Base-by-base conservation (phyloP, 2,888 invertebrate genomes). In the Amaurobius ferox region DNA sequence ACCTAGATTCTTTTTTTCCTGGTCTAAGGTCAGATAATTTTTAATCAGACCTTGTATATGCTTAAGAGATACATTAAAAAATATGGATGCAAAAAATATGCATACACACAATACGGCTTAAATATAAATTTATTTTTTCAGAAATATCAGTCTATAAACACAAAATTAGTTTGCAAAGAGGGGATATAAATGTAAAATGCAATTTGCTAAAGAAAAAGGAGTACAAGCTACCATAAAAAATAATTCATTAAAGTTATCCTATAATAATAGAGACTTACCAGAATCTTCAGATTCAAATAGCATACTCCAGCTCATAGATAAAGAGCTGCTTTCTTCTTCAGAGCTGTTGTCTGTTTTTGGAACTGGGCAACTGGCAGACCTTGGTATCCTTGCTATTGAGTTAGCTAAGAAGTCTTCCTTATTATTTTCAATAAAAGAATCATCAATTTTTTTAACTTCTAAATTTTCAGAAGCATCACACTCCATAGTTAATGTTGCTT, bases 291-390 rank as follows among this genome's bases (percentile, higher is more conserved):
- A 48, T 30, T 71, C 71, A 86, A 86, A 86, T 1, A 86, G 72
- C 78, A 86, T 78, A 64, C 79, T 86, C 85, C 85, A 86, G 62
- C 85, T 86, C 9, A 79, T 39, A 44, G 85, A 86, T 6, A 86
- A 39, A 5, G 68, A 68, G 39, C 30, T 79, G 28, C 40, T 67
- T 26, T 86, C 73, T n/a, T 28, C 26, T 0, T 73, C 79, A 1
- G 79, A 79, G 35, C n/a, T 70, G 7, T 40, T 68, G 26, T 86
- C 85, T 16, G 67, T n/a, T 13, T 68, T 68, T 26, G 85, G 68
- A 19, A 86, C 68, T 29, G 78, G 85, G 30, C 78, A 86, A 62
- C 79, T 86, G 7, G 85, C 77, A 66, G 85, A 73, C 19, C 79
- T 40, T 26, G 79, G 62, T n/a, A 86, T 79, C 0, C 39, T 19